Percentiles rank a stretch among this genome's conserved stretches.
Conservation (phyloP, 2,797 vertebrate species). For the Siniperca obscura region DNA sequence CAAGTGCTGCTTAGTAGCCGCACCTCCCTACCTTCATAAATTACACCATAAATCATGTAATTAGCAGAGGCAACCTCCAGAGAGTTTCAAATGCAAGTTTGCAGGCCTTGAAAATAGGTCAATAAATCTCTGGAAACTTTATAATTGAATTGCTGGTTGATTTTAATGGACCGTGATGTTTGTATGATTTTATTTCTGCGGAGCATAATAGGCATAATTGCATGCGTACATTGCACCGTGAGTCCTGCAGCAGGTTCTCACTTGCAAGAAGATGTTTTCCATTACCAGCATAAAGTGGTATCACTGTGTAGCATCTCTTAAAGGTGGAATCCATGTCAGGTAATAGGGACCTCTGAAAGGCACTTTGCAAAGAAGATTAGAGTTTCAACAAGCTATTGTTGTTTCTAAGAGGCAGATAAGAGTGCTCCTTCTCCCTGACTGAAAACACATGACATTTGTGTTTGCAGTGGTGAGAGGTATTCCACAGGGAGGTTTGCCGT, state of each 20-base stretch:
- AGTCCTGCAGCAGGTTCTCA: conserved; percentile 42
- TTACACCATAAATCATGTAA: conserved; percentile 71
- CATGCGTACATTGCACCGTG: not conserved
- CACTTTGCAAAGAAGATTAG: conserved; percentile 57
- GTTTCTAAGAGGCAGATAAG: conserved; percentile 68
- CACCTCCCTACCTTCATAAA: conserved; percentile 61
- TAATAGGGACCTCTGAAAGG: conserved; percentile 32
- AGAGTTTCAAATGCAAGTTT: conserved; percentile 47
- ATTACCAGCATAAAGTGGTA: not conserved
- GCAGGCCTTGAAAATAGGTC: conserved; percentile 58
- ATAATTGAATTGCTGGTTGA: conserved; percentile 52
- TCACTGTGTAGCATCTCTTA: conserved; percentile 23
- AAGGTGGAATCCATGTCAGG: conserved; percentile 50
- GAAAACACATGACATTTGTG: conserved; percentile 51
- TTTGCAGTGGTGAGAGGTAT: conserved; percentile 46
- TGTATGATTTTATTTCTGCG: conserved; percentile 61
- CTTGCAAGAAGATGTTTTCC: conserved; percentile 48
- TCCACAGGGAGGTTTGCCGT: conserved; percentile 44
- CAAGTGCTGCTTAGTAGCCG: conserved; percentile 33
- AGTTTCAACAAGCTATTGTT: conserved; percentile 70
- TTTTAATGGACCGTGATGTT: conserved; percentile 68
- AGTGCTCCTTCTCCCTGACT: conserved; percentile 36
- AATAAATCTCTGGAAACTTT: conserved; percentile 57
- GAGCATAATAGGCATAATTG: conserved; percentile 35
- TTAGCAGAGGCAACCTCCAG: conserved; percentile 59